Evolutionary conservation across 1,140 invertebrate species (phyloP), one percentile per base, ranked within the genome.

Genomic region (Colletes gigas): DNA sequence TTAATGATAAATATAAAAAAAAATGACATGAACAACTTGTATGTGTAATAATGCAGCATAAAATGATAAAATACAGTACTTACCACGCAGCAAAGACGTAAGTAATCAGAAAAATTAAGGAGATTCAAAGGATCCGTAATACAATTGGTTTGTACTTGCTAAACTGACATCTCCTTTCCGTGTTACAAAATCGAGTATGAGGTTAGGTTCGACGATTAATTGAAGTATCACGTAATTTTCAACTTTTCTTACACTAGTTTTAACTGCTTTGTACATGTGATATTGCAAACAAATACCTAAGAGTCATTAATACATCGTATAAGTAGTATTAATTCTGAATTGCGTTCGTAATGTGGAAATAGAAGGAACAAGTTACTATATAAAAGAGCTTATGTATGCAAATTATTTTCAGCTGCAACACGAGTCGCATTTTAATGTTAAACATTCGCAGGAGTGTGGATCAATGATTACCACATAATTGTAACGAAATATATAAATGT

Each of bases 191-290:
- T 47, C 12, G 52, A 82, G 41, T 80, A 54, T 63, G 75, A 87
- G 85, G 85, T 87, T 87, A 87, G 78, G 67, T 39, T 54, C 69
- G 47, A 50, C 85, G 73, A 85, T 80, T 78, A 72, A 83, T 83
- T 75, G 52, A 21, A 41, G 60, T 79, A 76, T 75, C 80, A 78
- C 30, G 81, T 76, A 74, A 81, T 83, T 69, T 60, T 80, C 50
- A 67, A 47, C n/a, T 59, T 72, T 41, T 50, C 19, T 55, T 57
- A 52, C 57, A 71, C 59, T 69, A 60, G 30, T 72, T 76, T 76
- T 50, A 47, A 84, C 15, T 55, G n/a, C 67, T 60, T 84, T 59
- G 73, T 59, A 84, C 83, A 78, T 82, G 81, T 79, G 81, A 83
- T 63, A 67, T 70, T 62, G 54, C 17, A 67, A 70, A 50, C 17